Evolutionary conservation across 1,140 invertebrate species (phyloP), one percentile per base, ranked within the genome.

Genomic region (Stenopsyche tienmushanensis): DNA sequence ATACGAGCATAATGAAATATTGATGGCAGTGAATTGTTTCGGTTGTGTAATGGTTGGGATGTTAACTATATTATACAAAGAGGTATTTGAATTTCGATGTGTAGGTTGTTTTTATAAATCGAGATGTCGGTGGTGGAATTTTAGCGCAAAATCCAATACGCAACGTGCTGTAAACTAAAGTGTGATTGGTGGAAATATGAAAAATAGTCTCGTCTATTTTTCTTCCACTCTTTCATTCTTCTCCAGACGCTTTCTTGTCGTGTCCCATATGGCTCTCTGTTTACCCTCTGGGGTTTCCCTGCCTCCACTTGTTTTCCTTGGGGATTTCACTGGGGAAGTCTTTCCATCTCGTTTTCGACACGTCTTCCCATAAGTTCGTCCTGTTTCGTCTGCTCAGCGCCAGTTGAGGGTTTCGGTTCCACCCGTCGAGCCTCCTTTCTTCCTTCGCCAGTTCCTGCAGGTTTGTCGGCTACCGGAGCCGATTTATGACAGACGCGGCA

Each of bases 401-500:
- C n/a, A n/a, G n/a, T n/a, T n/a, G n/a, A n/a, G n/a, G n/a, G n/a
- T n/a, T n/a, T n/a, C n/a, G n/a, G n/a, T 5, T 7, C 25, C 17
- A n/a, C 17, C 23, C 23, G 23, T 20, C 10, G 2, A 2, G 23
- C 15, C 21, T 58, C 44, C 44, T 47, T 20, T 24, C 25, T 23
- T 15, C 41, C 9, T 24, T 8, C 9, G 52, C 52, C 24, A 24
- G 52, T 54, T 54, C 26, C n/a, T 25, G 42, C 55, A n/a, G n/a
- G n/a, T n/a, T n/a, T n/a, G n/a, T n/a, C n/a, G 55, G n/a, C 39
- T 62, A 23, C 50, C 59, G 44, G 42, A n/a, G 50, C 62, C 66
- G 66, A 67, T 67, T 67, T 67, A 67, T 67, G 60, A 67, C 53
- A 39, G 60, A 63, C 44, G 55, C 20, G 54, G 53, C 66, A 9